Conservation (phyloP, 2,888 invertebrate species). For the Clunio marinus region DNA sequence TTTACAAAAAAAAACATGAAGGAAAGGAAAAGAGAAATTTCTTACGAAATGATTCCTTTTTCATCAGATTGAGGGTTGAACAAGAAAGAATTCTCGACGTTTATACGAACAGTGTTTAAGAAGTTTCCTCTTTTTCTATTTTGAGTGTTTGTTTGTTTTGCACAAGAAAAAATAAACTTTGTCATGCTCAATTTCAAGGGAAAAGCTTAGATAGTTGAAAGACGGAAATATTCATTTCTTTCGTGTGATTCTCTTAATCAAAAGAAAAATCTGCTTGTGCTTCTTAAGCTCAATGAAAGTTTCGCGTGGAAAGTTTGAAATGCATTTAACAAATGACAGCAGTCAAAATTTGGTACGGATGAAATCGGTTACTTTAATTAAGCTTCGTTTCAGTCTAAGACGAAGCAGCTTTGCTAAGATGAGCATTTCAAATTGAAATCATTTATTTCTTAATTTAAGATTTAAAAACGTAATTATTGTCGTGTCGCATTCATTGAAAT, state of each 20-base stretch:
- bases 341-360: neutral
- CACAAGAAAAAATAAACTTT: slow-evolving; percentile 5
- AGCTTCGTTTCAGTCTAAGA: too few species aligned
- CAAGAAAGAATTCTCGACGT: slow-evolving; percentile 13
- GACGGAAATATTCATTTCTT: neutral
- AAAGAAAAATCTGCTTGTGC: neutral
- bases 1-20: slow-evolving; percentile 20
- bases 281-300: neutral
- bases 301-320: neutral
- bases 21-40: too few species aligned
- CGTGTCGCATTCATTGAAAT: neutral
- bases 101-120: slow-evolving; percentile 13
- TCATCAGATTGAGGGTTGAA: neutral
- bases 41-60: slow-evolving; percentile 12
- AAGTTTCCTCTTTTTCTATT: neutral
- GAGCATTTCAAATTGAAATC: slow-evolving; percentile 17
- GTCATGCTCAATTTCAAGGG: slow-evolving; percentile 18
- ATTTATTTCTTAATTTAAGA: slow-evolving; percentile 4
- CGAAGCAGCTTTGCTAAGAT: neutral
- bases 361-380: neutral
- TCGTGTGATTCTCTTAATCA: neutral
- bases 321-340: slow-evolving; percentile 3
- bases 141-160: slow-evolving; percentile 30
- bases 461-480: slow-evolving; percentile 27
- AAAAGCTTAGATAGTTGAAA: neutral